Evolutionary conservation across 2,888 invertebrate species (phyloP).

Genomic region (Eupithecia vulgata): DNA sequence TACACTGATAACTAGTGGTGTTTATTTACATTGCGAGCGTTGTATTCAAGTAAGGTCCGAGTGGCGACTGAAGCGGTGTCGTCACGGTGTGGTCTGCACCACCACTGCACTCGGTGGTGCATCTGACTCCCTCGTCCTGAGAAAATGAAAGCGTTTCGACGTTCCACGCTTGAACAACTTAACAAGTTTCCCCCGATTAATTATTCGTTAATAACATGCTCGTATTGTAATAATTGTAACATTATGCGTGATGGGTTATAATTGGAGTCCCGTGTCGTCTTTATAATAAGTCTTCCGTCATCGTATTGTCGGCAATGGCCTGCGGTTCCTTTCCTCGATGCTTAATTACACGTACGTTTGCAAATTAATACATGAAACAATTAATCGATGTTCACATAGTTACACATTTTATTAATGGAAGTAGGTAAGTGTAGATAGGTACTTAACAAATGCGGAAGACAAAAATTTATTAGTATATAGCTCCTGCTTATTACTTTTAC

Average conservation of each 20-base stretch:
- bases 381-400: neutral
- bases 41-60: constrained; percentile 64
- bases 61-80: constrained; percentile 64
- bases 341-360: constrained; percentile 34
- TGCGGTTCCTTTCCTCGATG: constrained; percentile 31
- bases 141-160: constrained; percentile 76
- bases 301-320: constrained; percentile 26
- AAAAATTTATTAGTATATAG: neutral
- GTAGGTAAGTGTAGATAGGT: neutral
- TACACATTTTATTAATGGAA: neutral
- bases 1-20: constrained; percentile 52
- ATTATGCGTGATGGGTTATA: constrained; percentile 50
- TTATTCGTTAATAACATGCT: constrained; percentile 69
- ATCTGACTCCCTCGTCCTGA: constrained; percentile 63
- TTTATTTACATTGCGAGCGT: constrained; percentile 73
- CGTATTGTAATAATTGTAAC: constrained; percentile 65
- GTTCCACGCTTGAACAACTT: constrained; percentile 70
- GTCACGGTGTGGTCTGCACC: constrained; percentile 49
- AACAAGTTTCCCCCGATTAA: constrained; percentile 76
- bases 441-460: neutral
- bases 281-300: constrained; percentile 65
- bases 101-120: constrained; percentile 39
- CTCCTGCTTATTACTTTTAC: too few relatives aligned
- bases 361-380: constrained; percentile 26
- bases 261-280: constrained; percentile 61